phyloP scores from a whole-genome alignment of 2,888 invertebrate genomes.

The Sussaba pulchella region DNA sequence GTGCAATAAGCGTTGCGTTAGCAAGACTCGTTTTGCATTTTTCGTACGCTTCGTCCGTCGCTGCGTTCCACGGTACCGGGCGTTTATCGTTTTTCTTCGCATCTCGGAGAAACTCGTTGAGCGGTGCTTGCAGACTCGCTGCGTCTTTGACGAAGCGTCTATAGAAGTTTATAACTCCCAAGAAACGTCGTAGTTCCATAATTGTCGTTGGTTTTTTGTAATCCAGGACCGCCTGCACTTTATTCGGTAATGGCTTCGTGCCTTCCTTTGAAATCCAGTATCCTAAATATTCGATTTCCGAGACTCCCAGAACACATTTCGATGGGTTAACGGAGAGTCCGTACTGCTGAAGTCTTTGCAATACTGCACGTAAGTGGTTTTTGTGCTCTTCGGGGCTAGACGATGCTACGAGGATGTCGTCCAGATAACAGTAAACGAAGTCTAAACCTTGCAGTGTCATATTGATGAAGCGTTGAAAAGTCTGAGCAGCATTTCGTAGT shows the following conservation, averaged over 20 bases:
- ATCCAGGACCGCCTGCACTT: background rate
- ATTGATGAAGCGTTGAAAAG: too few relatives aligned
- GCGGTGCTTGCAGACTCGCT: constrained; percentile 37
- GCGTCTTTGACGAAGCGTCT: constrained; percentile 58
- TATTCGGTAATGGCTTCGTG: background rate
- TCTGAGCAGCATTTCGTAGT: too few relatives aligned
- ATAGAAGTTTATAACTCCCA: constrained; percentile 65
- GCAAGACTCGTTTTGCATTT: constrained; percentile 52
- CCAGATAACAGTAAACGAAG: too few relatives aligned
- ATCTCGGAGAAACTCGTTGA: constrained; percentile 3
- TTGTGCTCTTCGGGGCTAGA: constrained; percentile 38
- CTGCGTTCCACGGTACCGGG: constrained; percentile 51
- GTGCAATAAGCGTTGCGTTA: constrained; percentile 27
- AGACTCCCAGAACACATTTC: constrained; percentile 53
- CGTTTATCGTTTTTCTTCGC: constrained; percentile 59
- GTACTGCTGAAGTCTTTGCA: constrained; percentile 23
- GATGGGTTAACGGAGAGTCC: constrained; percentile 40
- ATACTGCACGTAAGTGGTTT: constrained; percentile 34
- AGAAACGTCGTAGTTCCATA: constrained; percentile 62
- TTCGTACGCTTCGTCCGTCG: constrained; percentile 49
- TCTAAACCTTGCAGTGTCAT: too few relatives aligned
- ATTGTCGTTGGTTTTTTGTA: background rate
- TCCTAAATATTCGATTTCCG: constrained; percentile 37
- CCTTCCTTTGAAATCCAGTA: constrained; percentile 12
- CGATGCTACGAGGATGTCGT: constrained; percentile 45